phyloP scores from a whole-genome alignment of 2,888 invertebrate species.

The Arrhopalites spinosus region DNA sequence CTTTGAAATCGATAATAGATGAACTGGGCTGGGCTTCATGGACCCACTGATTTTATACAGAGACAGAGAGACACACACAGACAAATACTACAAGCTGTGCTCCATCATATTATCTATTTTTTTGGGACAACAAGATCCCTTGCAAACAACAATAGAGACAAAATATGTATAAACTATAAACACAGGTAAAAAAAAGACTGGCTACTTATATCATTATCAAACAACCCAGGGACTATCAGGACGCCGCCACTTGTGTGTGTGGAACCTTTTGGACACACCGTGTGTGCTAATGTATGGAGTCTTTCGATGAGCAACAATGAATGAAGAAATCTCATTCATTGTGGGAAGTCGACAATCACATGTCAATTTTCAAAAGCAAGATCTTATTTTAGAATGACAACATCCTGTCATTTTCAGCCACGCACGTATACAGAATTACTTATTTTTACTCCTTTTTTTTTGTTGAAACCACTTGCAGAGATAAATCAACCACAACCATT shows the following conservation, averaged over 20 bases:
- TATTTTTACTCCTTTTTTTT: background rate
- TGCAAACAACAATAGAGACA: background rate
- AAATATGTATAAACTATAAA: background rate
- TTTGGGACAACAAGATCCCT: background rate
- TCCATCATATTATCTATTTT: background rate
- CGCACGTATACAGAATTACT: constrained; percentile 39
- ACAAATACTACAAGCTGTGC: background rate
- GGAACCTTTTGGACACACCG: background rate
- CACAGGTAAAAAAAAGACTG: background rate
- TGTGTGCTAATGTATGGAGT: background rate
- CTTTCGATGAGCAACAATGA: constrained; percentile 24
- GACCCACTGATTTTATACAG: constrained; percentile 35
- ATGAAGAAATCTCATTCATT: constrained; percentile 42
- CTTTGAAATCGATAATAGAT: constrained; percentile 42
- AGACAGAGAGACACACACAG: background rate
- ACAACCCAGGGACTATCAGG: background rate
- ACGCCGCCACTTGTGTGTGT: constrained; percentile 4
- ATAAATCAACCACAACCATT: background rate
- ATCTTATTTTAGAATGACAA: constrained; percentile 41
- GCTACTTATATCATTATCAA: background rate
- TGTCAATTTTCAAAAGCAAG: constrained; percentile 44
- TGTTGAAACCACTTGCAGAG: background rate
- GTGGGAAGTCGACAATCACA: constrained; percentile 45
- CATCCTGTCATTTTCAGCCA: constrained; percentile 48
- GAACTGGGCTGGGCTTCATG: constrained; percentile 33